Conservation (phyloP, 2,797 vertebrate genomes). For the Phylloscopus collybita region DNA sequence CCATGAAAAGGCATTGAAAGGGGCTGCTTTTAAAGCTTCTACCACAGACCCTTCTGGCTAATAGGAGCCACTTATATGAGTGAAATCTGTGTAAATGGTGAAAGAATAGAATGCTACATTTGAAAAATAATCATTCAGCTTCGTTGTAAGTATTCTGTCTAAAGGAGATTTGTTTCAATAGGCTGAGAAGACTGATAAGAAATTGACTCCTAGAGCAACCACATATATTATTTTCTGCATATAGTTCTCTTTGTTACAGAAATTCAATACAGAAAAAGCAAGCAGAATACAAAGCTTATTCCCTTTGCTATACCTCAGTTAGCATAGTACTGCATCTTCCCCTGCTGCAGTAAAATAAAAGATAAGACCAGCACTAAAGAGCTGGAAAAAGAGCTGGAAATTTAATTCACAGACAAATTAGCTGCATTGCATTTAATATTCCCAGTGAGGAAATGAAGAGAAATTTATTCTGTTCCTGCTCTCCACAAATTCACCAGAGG, state of each 20-base stretch:
- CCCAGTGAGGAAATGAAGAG: constrained; percentile 58
- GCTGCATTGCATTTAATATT: constrained; percentile 46
- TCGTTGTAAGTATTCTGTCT: background rate
- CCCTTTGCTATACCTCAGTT: background rate
- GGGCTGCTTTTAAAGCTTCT: background rate
- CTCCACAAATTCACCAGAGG: constrained; percentile 45
- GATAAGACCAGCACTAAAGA: constrained; percentile 24
- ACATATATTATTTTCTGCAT: background rate
- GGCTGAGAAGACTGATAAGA: background rate
- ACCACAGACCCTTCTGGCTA: background rate
- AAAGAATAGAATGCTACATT: background rate
- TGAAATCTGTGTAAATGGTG: background rate
- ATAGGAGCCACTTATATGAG: background rate
- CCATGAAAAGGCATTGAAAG: background rate
- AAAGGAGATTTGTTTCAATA: background rate
- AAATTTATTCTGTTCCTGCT: constrained; percentile 37
- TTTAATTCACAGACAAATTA: constrained; percentile 48
- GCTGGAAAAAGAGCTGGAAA: constrained; percentile 4
- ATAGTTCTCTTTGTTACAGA: background rate
- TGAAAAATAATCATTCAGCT: background rate
- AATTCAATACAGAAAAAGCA: background rate
- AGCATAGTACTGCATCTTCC: background rate
- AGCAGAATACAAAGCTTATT: background rate
- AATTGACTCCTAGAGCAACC: background rate
- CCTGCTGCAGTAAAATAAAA: background rate